A percentile compares a stretch with the other conserved stretches of the same genome.
These are phyloP conservation scores for Recurvirostra avosetta DNA, from an alignment of 2,113 vertebrate species.

Conservation along the genomic window DNA sequence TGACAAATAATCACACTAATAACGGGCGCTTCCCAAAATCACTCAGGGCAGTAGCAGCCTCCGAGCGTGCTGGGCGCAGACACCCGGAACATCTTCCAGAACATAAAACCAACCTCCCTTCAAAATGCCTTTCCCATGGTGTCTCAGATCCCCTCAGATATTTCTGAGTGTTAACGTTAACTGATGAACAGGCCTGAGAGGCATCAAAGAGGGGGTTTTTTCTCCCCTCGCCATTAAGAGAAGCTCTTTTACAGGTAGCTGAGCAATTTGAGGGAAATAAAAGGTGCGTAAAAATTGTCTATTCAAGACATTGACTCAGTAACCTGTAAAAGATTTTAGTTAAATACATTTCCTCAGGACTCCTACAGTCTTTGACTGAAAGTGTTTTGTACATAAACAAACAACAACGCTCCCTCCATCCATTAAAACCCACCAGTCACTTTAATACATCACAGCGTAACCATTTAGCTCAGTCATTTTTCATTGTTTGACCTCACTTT, in stretches of 20 bases:
- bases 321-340: constrained; percentile 62
- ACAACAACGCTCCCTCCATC: constrained; percentile 43
- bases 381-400: constrained; percentile 17
- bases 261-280: constrained; percentile 33
- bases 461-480: constrained; percentile 75
- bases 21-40: background rate
- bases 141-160: constrained; percentile 8
- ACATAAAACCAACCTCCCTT: background rate
- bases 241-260: constrained; percentile 19
- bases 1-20: background rate
- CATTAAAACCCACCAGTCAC: constrained; percentile 63
- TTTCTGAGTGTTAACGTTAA: constrained; percentile 7
- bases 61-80: background rate
- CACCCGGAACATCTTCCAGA: background rate
- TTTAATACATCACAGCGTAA: constrained; percentile 66
- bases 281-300: constrained; percentile 38
- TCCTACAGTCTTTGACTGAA: constrained; percentile 17
- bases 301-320: constrained; percentile 33
- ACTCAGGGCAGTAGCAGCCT: background rate
- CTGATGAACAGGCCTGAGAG: background rate
- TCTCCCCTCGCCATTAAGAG: background rate
- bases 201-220: background rate
- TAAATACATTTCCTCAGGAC: constrained; percentile 55
- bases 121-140: background rate
- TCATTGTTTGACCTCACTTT: constrained; percentile 87